Percentiles rank a stretch among this genome's conserved stretches.
Evolutionary conservation across 2,888 invertebrate genomes (phyloP).

Genomic region (Aproaerema taeniolella): DNA sequence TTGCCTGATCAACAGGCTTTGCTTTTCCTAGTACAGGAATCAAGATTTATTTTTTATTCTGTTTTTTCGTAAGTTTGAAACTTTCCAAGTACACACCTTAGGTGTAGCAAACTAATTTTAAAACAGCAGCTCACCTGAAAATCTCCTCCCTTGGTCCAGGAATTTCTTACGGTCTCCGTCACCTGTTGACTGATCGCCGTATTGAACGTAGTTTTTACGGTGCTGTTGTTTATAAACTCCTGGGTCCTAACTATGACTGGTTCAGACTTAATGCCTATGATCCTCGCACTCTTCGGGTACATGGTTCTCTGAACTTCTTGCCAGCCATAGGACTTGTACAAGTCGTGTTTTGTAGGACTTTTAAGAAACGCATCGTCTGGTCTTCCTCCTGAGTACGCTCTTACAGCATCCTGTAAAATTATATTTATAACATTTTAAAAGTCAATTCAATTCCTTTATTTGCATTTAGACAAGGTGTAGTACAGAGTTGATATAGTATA

Average conservation of each 20-base stretch:
- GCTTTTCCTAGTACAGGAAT: too few species aligned
- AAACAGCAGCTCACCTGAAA: too few species aligned
- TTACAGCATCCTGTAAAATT: not conserved
- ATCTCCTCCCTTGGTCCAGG: constrained; percentile 27
- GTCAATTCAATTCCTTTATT: too few species aligned
- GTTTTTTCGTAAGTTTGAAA: too few species aligned
- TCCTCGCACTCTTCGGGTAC: constrained; percentile 24
- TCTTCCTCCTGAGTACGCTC: not conserved
- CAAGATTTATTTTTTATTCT: too few species aligned
- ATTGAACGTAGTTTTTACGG: constrained; percentile 24
- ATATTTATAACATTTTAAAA: too few species aligned
- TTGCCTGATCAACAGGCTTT: too few species aligned
- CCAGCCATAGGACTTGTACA: constrained; percentile 26
- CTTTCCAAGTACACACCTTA: too few species aligned
- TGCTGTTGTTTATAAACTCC: constrained; percentile 24
- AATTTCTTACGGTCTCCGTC: constrained; percentile 25
- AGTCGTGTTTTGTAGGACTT: constrained; percentile 28
- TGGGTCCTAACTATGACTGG: constrained; percentile 24
- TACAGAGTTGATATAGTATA: too few species aligned
- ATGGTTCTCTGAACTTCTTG: not conserved
- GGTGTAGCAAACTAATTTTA: too few species aligned
- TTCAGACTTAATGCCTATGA: constrained; percentile 22
- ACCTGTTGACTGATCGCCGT: constrained; percentile 26
- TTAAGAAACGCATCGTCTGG: constrained; percentile 21
- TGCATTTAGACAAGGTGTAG: too few species aligned